Evolutionary conservation across 2,888 invertebrate genomes (phyloP).

Genomic region (Pyrochroa serraticornis): DNA sequence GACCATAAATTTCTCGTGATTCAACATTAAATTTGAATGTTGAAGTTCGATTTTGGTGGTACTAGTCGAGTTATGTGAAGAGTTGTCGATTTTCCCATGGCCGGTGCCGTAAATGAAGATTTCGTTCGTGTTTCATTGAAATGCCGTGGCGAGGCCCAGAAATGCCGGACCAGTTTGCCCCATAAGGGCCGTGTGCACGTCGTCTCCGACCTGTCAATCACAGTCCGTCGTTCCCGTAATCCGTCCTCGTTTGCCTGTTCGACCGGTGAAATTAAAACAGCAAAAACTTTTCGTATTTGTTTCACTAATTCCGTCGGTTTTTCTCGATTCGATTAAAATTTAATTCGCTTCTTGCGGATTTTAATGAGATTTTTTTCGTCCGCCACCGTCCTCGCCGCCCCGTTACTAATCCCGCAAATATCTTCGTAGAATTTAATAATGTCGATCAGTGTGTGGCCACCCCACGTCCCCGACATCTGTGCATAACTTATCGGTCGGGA

Average conservation of each 20-base stretch:
- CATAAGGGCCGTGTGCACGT: conserved; percentile 47
- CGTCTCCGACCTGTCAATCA: conserved; percentile 43
- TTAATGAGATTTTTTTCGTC: too few species aligned
- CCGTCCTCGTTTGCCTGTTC: conserved; percentile 42
- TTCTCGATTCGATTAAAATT: conserved; percentile 22
- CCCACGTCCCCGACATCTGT: conserved; percentile 37
- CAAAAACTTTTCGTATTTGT: conserved; percentile 50
- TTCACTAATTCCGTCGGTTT: conserved; percentile 45
- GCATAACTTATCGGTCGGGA: conserved; percentile 27
- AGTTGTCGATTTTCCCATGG: neutral
- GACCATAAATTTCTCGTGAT: too few species aligned
- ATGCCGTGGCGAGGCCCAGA: conserved; percentile 45
- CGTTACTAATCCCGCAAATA: conserved; percentile 25
- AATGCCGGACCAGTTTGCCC: conserved; percentile 46
- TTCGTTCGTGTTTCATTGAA: conserved; percentile 47
- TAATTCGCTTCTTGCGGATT: neutral
- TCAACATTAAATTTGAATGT: too few species aligned
- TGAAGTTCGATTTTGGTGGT: too few species aligned
- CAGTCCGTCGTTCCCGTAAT: conserved; percentile 37
- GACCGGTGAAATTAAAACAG: conserved; percentile 46
- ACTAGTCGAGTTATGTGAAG: too few species aligned
- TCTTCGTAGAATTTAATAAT: conserved; percentile 36
- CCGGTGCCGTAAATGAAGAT: conserved; percentile 49
- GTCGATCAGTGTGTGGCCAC: conserved; percentile 26
- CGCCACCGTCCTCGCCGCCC: too few species aligned